These are phyloP conservation scores for Leucoraja erinaceus DNA, from an alignment of 2,113 vertebrate genomes.

Conservation along the genomic window DNA sequence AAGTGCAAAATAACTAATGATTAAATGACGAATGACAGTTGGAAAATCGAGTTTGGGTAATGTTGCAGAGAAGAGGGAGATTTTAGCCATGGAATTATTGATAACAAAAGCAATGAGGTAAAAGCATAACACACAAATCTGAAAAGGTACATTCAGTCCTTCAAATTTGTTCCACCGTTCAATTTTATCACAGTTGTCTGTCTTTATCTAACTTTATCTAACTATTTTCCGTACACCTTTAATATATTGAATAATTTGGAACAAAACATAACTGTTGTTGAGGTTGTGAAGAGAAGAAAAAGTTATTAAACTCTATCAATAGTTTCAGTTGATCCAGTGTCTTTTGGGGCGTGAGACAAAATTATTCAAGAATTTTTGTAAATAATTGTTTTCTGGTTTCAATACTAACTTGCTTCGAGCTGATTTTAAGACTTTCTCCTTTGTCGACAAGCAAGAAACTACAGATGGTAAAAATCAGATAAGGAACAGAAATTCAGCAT, in stretches of 20 bases:
- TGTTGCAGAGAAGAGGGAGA: neutral
- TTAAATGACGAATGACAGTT: neutral
- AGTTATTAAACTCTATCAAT: neutral
- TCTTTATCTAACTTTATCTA: neutral
- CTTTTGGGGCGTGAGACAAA: neutral
- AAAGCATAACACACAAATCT: neutral
- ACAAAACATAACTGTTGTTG: too few species aligned
- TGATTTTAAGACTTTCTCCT: neutral
- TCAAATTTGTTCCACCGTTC: neutral
- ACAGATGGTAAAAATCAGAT: too few species aligned
- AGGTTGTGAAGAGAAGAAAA: too few species aligned
- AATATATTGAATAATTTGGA: too few species aligned
- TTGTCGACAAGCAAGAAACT: neutral
- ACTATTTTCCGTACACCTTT: neutral
- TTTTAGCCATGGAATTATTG: neutral
- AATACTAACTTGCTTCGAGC: neutral
- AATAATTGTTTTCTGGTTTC: neutral
- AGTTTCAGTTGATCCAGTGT: neutral
- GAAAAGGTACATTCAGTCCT: neutral
- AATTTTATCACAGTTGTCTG: neutral
- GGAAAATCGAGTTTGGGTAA: neutral
- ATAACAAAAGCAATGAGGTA: neutral
- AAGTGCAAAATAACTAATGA: neutral
- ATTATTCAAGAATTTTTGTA: neutral
- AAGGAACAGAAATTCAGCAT: too few species aligned